Conservation (phyloP, 2,888 invertebrate genomes). For the Acrobasis suavella region DNA sequence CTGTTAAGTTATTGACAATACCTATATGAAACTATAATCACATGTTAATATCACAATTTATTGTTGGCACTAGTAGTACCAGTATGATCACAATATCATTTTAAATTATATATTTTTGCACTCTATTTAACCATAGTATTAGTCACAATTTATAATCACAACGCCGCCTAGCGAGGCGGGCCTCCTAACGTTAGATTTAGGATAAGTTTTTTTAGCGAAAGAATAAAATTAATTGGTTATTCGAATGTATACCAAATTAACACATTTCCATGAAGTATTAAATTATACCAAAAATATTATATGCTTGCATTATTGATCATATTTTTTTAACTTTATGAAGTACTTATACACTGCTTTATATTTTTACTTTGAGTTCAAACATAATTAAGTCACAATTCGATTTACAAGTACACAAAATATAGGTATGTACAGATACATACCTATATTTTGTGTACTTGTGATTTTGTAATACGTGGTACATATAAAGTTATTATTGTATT, state of each 20-base stretch:
- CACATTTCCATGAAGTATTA: constrained; percentile 49
- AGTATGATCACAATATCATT: not conserved
- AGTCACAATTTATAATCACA: not conserved
- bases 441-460: too few species aligned
- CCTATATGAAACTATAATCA: not conserved
- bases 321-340: not conserved
- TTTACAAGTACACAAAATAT: not conserved
- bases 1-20: too few species aligned
- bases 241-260: constrained; percentile 32
- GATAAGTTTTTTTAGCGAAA: not conserved
- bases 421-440: too few species aligned
- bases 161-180: constrained; percentile 18
- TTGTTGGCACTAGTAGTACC: too few species aligned
- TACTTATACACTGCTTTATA: not conserved
- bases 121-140: not conserved
- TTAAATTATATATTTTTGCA: not conserved
- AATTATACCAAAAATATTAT: constrained; percentile 52
- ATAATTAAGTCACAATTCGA: not conserved
- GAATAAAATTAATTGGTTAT: not conserved
- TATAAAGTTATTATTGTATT: too few species aligned
- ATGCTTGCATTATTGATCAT: constrained; percentile 21
- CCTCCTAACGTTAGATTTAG: constrained; percentile 4
- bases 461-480: too few species aligned
- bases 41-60: not conserved
- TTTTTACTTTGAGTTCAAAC: not conserved